Evolutionary conservation across 1,140 invertebrate species (phyloP), one percentile per base, ranked within the genome.

Genomic region (Mya arenaria): DNA sequence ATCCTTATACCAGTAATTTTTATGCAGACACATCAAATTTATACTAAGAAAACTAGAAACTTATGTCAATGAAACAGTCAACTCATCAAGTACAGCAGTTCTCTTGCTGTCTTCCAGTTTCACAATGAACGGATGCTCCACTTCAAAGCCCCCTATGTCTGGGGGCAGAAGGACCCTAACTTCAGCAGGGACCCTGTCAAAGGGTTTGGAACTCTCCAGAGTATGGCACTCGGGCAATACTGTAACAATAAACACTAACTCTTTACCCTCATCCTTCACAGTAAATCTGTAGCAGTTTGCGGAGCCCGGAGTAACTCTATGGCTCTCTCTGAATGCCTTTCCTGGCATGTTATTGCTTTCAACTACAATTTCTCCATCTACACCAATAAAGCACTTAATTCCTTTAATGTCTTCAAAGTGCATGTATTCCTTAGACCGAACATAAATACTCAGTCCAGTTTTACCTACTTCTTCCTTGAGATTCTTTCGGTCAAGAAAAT

Each of bases 321-420:
- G 73, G 28, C 77, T 58, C 71, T 88, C 87, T 25, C 63, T 78
- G 48, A 88, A 78, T 8, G 83, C 52, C 0, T 72, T 56, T 10
- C 66, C 77, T 19, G 84, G 83, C 28, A 90, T 36, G 52, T 86
- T 84, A 41, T 80, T 69, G 39, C 88, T 87, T 44, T 73, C 82
- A 0, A 91, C 82, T 71, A 88, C 84, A 44, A 91, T 75, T 30
- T 88, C 84, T 28, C 90, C 90, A 66, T 86, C 84, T 8, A 89
- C 63, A 15, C 90, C 90, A 15, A 91, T 71, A 65, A 90, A 90
- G 71, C 89, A 91, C 23, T 86, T 85, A 19, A 91, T 90, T 17
- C 87, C 90, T 17, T 84, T 81, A 63, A 91, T 90, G 52, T 89
- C 81, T 52, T 91, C 89, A 88, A 88, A 90, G 62, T 86, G 82